Evolutionary conservation across 2,113 vertebrate genomes (phyloP), one percentile per base, ranked within the genome.

Genomic region (Formicarius rufipectus): DNA sequence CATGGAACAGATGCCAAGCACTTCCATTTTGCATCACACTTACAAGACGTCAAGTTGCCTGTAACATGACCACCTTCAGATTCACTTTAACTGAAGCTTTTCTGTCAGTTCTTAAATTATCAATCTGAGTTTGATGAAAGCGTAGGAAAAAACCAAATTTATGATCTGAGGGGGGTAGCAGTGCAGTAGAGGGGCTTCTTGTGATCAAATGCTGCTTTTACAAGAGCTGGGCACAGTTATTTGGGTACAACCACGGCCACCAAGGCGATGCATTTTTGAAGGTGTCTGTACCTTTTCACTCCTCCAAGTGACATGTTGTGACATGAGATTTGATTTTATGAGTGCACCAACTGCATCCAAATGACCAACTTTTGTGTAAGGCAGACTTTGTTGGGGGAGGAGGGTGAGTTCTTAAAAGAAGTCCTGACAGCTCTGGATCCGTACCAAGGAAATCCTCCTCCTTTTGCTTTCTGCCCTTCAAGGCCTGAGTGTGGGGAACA

Each of bases 401-500:
- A 72, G 39, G 77, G 82, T 2, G 3, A 56, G 22, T 37, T 89
- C 35, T 87, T 89, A 3, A 2, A 39, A 31, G 9, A 59, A 64
- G 14, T 62, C 77, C 47, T 81, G 11, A 33, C 10, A 49, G 49
- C 71, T 76, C 5, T 13, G n/a, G 37, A 71, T 67, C 4, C 30
- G 8, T 55, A 11, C 9, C 8, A 44, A 82, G 66, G 18, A 63
- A 47, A 39, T 73, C n/a, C 37, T 93, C 4, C 72, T 94, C 55
- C 86, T 89, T 95, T 84, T 80, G 69, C 84, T 96, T 94, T 96
- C 96, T 96, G 71, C 73, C 60, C 77, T 97, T 91, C 53, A 96
- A 99, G 99, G 99, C 50, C 95, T 99, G 96, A 99, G 99, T 53
- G 99, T 99, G 76, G 99, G 99, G 81, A 99, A 99, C 87, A 98